Evolutionary conservation across 2,888 invertebrate species (phyloP).

Genomic region (Agrochola circellaris): DNA sequence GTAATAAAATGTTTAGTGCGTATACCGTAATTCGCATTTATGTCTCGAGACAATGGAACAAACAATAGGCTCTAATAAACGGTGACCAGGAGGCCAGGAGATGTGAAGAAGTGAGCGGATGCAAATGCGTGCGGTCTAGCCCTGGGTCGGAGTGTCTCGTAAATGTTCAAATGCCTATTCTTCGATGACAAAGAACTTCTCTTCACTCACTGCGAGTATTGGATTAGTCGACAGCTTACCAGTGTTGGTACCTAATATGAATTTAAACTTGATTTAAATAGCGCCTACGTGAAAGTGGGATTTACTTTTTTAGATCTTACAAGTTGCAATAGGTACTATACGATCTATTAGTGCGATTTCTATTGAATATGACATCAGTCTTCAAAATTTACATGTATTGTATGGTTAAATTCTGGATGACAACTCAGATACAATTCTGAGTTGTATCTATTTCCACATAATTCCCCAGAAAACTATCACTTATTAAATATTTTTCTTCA

Average conservation of each 20-base stretch:
- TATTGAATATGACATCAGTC: not conserved
- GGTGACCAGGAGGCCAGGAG: slow-evolving; percentile 40
- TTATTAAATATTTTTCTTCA: not conserved
- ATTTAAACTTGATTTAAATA: slow-evolving; percentile 29
- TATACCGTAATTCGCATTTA: slow-evolving; percentile 35
- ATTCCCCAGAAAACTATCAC: not conserved
- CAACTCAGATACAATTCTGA: not conserved
- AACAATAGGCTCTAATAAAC: slow-evolving; percentile 51
- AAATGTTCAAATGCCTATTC: slow-evolving; percentile 55
- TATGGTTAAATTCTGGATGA: not conserved
- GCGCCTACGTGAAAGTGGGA: not conserved
- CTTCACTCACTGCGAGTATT: slow-evolving; percentile 32
- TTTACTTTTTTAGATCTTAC: not conserved
- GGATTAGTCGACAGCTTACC: slow-evolving; percentile 26
- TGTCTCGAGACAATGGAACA: slow-evolving; percentile 34
- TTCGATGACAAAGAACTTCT: slow-evolving; percentile 48
- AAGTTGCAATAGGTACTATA: not conserved
- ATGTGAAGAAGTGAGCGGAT: slow-evolving; percentile 34
- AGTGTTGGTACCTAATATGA: not conserved
- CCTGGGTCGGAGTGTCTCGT: slow-evolving; percentile 42
- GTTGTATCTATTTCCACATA: not conserved
- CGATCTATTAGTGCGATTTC: not conserved
- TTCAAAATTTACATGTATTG: too few relatives aligned
- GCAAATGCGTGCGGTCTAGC: slow-evolving; percentile 57
- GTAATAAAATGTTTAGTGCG: slow-evolving; percentile 29